Base-by-base conservation (phyloP, 2,113 vertebrate genomes). In the Bolborhynchus lineola region DNA sequence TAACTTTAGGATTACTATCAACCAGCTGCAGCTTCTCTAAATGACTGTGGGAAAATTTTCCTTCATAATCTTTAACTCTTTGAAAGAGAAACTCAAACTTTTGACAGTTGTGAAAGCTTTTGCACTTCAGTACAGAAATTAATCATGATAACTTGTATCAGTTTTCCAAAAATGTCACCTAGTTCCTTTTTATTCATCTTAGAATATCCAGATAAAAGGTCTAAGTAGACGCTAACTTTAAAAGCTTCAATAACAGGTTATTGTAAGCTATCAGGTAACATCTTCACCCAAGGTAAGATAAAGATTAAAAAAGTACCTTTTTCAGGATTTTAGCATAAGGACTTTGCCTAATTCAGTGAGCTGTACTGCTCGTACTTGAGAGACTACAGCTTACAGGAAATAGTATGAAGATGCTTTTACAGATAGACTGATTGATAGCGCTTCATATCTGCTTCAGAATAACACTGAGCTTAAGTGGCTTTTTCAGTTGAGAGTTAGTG, bases 1-100 rank as follows among this genome's bases (percentile, higher is more conserved):
- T 96, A 88, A 82, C 82, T 88, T 82, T 94, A 96, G 50, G n/a
- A 95, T 85, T 95, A 69, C 88, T 97, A 95, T 97, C 96, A 97
- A 97, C 82, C 94, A 95, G 96, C 95, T 95, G 87, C 77, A 95
- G 65, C 79, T 90, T 94, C 59, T 87, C 85, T 81, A 94, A 97
- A 95, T 96, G 57, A 86, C 21, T 91, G 82, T 97, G 88, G 80
- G n/a, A 92, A 94, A 67, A 5, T 41, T 85, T 85, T 97, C 64
- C 57, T 37, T 86, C 74, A 53, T 90, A 84, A 86, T 88, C 46
- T 92, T 90, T 67, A 75, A 85, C 77, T 19, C n/a, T 88, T 89
- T 81, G 71, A 83, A 94, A 59, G 55, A 76, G 76, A 87, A 95
- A 90, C 86, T 76, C 11, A 2, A 63, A 42, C 35, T 35, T 87